Evolutionary conservation across 1,140 invertebrate species (phyloP).

Genomic region (Centruroides vittatus): DNA sequence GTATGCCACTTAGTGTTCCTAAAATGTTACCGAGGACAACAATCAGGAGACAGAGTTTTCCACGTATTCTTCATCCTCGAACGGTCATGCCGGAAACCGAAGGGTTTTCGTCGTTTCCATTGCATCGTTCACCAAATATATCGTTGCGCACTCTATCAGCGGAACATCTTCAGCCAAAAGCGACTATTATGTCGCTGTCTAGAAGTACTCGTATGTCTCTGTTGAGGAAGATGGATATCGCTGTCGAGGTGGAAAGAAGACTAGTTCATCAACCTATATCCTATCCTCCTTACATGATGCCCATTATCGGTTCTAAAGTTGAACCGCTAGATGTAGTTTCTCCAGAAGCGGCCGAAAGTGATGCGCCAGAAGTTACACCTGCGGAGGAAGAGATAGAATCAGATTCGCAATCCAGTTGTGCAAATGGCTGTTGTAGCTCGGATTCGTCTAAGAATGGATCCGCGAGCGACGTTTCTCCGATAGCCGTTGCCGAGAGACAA

Average conservation of each 20-base stretch:
- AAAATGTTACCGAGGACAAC: neutral
- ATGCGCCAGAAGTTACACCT: no score
- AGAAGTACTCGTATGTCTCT: neutral
- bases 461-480: no score
- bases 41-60: neutral
- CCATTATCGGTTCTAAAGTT: neutral
- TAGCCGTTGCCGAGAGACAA: no score
- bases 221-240: neutral
- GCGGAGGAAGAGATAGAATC: no score
- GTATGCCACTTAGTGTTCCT: slow-evolving; percentile 1
- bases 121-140: neutral
- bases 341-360: no score
- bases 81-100: neutral
- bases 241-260: neutral
- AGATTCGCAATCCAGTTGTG: neutral
- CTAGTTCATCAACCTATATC: neutral
- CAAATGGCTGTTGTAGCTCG: neutral
- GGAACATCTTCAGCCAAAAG: neutral
- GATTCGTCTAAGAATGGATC: no score
- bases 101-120: neutral
- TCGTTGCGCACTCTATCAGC: neutral
- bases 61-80: neutral
- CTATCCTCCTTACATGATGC: neutral
- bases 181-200: neutral
- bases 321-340: neutral